A percentile compares a stretch with the other conserved stretches of the same genome.
These are phyloP conservation scores for Gymnosoma rotundatum DNA, from an alignment of 2,888 invertebrate species.

Conservation along the genomic window DNA sequence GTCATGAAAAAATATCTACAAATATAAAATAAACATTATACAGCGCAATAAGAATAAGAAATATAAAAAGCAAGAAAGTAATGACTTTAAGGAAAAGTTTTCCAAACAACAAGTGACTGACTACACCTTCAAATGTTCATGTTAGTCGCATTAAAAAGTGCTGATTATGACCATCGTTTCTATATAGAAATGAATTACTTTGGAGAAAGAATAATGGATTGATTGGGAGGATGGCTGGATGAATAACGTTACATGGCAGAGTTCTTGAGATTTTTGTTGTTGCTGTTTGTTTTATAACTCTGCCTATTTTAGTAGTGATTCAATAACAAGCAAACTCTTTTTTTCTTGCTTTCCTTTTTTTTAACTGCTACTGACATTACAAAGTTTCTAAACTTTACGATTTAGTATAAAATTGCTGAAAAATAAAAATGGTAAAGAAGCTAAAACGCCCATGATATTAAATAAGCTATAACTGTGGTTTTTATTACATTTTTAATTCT, in stretches of 20 bases:
- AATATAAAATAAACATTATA: conserved; percentile 74
- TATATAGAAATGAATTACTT: conserved; percentile 50
- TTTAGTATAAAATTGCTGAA: conserved; percentile 76
- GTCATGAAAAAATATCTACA: conserved; percentile 70
- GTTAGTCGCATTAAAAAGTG: conserved; percentile 72
- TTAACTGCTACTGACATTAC: conserved; percentile 74
- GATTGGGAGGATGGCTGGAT: conserved; percentile 6
- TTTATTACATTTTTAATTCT: conserved; percentile 70
- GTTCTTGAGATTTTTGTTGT: conserved; percentile 54
- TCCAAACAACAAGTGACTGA: conserved; percentile 11
- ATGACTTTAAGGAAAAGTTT: conserved; percentile 62
- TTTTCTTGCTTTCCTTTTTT: conserved; percentile 33
- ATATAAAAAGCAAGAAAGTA: conserved; percentile 63
- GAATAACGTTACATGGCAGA: conserved; percentile 56
- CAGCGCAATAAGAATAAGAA: conserved; percentile 73
- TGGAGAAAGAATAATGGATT: conserved; percentile 26
- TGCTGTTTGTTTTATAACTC: conserved; percentile 47
- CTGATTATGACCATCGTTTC: conserved; percentile 71
- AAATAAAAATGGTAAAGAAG: conserved; percentile 70
- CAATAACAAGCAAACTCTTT: conserved; percentile 37
- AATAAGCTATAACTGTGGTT: conserved; percentile 74
- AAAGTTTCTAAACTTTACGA: conserved; percentile 81
- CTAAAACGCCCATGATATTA: conserved; percentile 81
- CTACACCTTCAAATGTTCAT: conserved; percentile 64
- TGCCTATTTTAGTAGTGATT: conserved; percentile 63